phyloP scores from a whole-genome alignment of 2,797 vertebrate genomes.

The Carcharodon carcharias region DNA sequence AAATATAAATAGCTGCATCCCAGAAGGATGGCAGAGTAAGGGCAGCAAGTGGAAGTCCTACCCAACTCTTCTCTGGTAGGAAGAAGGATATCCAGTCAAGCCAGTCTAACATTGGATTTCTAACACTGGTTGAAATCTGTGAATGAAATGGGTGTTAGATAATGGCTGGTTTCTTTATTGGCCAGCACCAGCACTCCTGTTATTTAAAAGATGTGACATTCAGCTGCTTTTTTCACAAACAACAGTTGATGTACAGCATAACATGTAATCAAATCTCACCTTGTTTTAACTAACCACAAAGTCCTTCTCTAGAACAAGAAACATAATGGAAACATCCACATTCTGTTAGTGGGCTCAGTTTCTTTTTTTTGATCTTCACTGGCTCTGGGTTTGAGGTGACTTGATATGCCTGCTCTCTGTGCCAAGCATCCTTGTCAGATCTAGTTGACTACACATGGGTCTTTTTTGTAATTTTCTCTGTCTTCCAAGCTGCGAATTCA shows the following conservation, averaged over 20 bases:
- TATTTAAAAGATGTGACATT: neutral
- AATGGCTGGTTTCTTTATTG: neutral
- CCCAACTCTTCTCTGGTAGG: neutral
- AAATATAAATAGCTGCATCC: neutral
- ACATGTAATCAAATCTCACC: no score
- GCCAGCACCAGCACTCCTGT: neutral
- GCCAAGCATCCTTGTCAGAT: neutral
- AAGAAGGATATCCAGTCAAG: neutral
- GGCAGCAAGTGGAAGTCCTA: neutral
- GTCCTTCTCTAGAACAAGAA: no score
- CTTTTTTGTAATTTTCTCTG: neutral
- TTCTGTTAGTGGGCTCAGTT: neutral
- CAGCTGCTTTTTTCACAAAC: no score
- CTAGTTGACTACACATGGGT: no score
- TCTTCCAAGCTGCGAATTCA: neutral
- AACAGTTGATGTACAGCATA: neutral
- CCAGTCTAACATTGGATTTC: neutral
- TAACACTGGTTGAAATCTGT: neutral
- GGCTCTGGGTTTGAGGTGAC: neutral
- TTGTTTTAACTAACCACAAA: no score
- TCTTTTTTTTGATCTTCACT: neutral
- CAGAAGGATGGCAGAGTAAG: neutral
- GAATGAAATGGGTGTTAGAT: neutral
- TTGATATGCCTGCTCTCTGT: neutral
- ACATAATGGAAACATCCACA: no score